Evolutionary conservation across 2,797 vertebrate species (phyloP).

Genomic region (Vultur gryphus): DNA sequence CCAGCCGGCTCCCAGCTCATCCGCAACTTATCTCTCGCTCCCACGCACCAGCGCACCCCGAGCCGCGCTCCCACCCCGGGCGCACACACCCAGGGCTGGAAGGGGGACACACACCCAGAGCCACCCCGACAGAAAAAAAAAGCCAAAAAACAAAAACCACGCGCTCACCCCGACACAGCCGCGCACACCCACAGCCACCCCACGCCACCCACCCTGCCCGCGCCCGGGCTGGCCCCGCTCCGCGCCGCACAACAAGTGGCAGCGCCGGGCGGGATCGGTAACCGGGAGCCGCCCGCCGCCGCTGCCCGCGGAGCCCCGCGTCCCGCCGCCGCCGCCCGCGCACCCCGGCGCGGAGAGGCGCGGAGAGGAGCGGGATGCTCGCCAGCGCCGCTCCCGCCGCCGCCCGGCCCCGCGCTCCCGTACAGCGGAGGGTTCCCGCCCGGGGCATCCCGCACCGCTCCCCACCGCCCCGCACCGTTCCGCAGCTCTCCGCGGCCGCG

Average conservation of each 20-base stretch:
- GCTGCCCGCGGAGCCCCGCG: not conserved
- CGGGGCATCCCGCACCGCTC: not conserved
- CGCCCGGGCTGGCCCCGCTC: not conserved
- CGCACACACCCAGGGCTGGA: not conserved
- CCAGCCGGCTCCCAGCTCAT: not conserved
- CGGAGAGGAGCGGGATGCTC: not conserved
- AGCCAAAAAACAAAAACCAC: not conserved
- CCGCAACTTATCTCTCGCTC: conserved; percentile 25
- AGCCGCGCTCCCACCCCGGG: not conserved
- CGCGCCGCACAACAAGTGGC: conserved; percentile 29
- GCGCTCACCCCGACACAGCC: not conserved
- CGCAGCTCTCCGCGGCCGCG: not conserved
- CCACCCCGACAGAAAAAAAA: not conserved
- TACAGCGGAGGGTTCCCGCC: not conserved
- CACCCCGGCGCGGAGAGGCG: not conserved
- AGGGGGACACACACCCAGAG: not conserved
- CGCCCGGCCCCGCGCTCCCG: not conserved
- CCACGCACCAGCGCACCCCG: not conserved
- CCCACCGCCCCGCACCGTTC: not conserved
- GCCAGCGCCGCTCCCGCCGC: not conserved
- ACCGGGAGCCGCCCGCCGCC: not conserved
- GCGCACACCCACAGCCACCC: not conserved
- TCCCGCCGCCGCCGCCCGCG: not conserved
- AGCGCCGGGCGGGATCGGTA: not conserved
- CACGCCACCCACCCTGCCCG: not conserved